Base-by-base conservation (phyloP, 2,888 invertebrate genomes). In the Apotomis betuletana region DNA sequence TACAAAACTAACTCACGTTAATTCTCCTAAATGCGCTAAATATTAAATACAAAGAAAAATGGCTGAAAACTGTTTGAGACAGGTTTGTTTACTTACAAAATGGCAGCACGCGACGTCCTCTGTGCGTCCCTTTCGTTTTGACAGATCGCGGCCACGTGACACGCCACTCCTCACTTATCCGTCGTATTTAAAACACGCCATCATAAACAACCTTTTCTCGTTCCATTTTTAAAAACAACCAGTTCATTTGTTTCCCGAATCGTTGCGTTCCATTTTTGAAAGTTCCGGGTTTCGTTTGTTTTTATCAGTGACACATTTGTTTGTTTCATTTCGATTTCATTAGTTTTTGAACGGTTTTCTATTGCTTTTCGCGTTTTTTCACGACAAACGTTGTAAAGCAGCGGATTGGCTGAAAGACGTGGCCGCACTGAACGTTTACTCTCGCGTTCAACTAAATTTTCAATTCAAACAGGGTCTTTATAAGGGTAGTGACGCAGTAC, bases 401-500 rank as follows among this genome's bases (percentile, higher is more conserved):
- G 90, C 86, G 89, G 85, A 87, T 90, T 89, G 88, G 82, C 91
- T 92, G 92, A 91, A 91, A 92, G 93, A 90, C 93, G 91, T 91
- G 79, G 90, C 87, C 83, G 83, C 85, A 93, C 93, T 86, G 90
- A 86, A 87, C 79, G 84, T 86, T 84, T 86, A 85, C 87, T 88
- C 90, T 88, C 89, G 87, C 87, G 90, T 89, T 90, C 89, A 87
- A 90, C 91, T 87, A 91, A 92, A 93, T 92, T 93, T 92, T 92
- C 91, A 92, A 93, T 92, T 93, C 93, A 92, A 91, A 90, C 91
- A 89, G 90, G 91, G 92, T 89, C 91, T 92, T 91, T 92, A 90
- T 92, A 92, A 92, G 93, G 92, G 93, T 92, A 93, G 92, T 93
- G 92, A 92, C 92, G 92, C 87, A 87, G 89, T 89, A 89, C 90